A percentile compares a stretch with the other conserved stretches of the same genome.
phyloP scores from a whole-genome alignment of 2,888 invertebrate genomes.

The Erebia ligea region DNA sequence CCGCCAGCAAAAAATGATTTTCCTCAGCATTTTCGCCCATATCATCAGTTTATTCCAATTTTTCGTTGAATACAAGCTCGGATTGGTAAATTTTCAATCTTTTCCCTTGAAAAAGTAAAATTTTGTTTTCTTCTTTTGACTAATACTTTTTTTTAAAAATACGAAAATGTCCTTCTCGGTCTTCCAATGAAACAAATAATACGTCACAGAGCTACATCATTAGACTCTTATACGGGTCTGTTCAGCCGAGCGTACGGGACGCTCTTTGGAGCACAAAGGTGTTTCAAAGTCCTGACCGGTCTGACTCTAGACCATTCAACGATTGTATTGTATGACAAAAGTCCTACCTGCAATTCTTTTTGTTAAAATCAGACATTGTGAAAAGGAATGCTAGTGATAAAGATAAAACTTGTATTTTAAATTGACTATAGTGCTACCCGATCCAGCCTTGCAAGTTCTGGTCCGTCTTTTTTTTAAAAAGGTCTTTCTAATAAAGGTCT shows the following conservation, averaged over 20 bases:
- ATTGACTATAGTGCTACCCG: no score
- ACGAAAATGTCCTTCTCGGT: neutral
- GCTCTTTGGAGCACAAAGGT: constrained; percentile 8
- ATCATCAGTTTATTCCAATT: no score
- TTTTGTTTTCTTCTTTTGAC: no score
- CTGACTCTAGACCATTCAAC: constrained; percentile 8
- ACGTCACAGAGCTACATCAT: constrained; percentile 9
- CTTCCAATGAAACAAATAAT: neutral
- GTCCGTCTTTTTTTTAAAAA: no score
- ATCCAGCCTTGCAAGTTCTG: no score
- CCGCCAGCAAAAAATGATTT: no score
- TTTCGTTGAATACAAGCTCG: no score
- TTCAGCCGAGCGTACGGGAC: neutral
- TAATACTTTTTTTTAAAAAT: no score
- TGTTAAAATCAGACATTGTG: constrained; percentile 1
- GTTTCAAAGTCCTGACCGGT: constrained; percentile 12
- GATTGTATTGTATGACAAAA: constrained; percentile 10
- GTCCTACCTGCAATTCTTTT: constrained; percentile 1
- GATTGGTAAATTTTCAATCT: no score
- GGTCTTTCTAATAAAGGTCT: no score
- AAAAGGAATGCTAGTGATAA: neutral
- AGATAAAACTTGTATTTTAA: neutral
- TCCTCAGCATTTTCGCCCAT: no score
- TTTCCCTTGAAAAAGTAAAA: no score
- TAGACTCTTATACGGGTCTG: neutral